These are phyloP conservation scores for Distichodus sexfasciatus DNA, from an alignment of 2,797 vertebrate species.

Conservation along the genomic window DNA sequence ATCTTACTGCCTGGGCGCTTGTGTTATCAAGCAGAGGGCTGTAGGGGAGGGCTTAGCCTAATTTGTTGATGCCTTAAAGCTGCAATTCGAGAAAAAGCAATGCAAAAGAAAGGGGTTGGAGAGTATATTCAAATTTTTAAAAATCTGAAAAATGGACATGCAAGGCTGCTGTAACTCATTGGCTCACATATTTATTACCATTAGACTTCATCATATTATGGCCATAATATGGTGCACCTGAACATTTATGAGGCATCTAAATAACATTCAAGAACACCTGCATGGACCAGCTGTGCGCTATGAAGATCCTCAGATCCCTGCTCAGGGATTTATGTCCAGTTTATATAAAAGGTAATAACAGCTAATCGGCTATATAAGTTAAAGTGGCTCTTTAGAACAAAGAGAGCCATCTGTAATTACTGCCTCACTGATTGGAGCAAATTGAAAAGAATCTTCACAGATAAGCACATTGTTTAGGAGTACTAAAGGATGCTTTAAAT, in stretches of 20 bases:
- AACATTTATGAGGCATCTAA: background rate
- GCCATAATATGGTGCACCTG: too few relatives aligned
- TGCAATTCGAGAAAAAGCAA: too few relatives aligned
- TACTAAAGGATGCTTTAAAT: background rate
- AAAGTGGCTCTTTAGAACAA: conserved; percentile 16
- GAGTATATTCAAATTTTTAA: too few relatives aligned
- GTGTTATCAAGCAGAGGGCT: too few relatives aligned
- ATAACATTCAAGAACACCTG: background rate
- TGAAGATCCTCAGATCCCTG: background rate
- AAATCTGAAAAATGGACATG: too few relatives aligned
- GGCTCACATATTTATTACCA: too few relatives aligned
- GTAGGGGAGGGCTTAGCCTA: too few relatives aligned
- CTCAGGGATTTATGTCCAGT: background rate
- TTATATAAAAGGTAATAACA: background rate
- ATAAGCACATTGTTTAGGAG: background rate
- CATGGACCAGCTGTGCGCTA: background rate
- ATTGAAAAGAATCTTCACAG: conserved; percentile 6
- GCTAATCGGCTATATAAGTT: conserved; percentile 21
- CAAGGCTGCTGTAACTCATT: too few relatives aligned
- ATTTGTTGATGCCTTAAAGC: too few relatives aligned
- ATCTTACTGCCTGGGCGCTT: too few relatives aligned
- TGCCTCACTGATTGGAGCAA: conserved; percentile 6
- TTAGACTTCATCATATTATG: too few relatives aligned
- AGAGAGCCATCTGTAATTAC: background rate
- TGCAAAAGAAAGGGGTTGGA: too few relatives aligned